Evolutionary conservation across 2,797 vertebrate genomes (phyloP).

Genomic region (Eulemur albifrons): DNA sequence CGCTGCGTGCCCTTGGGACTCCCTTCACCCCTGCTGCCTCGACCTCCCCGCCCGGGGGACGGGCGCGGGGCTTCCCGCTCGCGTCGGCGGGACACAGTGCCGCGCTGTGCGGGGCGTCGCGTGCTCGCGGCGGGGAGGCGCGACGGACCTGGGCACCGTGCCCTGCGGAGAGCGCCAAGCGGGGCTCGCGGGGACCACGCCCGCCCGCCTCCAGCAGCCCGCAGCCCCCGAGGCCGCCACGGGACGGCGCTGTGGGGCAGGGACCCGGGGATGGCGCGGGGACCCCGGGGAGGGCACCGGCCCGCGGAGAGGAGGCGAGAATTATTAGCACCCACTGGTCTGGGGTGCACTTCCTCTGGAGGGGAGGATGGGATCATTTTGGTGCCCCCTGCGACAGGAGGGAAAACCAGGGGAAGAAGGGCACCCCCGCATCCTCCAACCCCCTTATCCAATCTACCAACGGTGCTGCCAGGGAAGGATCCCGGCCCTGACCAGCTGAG

Average conservation of each 20-base stretch:
- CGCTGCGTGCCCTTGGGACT: neutral
- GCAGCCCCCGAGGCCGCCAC: neutral
- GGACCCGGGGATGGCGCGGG: neutral
- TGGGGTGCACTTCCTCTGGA: neutral
- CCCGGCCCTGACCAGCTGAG: neutral
- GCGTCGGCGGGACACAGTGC: rapidly evolving
- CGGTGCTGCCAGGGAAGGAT: neutral
- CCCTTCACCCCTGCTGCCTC: neutral
- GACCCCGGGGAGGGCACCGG: rapidly evolving
- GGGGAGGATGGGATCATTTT: neutral
- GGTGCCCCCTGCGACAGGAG: neutral
- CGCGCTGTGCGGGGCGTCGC: neutral
- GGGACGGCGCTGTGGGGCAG: slow-evolving; percentile 11
- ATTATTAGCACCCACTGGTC: neutral
- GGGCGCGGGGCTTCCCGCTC: rapidly evolving
- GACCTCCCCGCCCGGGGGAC: neutral
- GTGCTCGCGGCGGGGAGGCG: neutral
- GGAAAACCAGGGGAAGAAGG: neutral
- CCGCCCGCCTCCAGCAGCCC: neutral
- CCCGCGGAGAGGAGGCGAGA: neutral
- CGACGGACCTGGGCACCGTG: neutral
- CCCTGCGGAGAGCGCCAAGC: rapidly evolving
- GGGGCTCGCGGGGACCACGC: rapidly evolving
- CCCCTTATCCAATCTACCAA: too few species aligned
- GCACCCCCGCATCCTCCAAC: rapidly evolving